Evolutionary conservation across 2,888 invertebrate genomes (phyloP), one percentile per base, ranked within the genome.

Genomic region (Cosmorhoe ocellata): DNA sequence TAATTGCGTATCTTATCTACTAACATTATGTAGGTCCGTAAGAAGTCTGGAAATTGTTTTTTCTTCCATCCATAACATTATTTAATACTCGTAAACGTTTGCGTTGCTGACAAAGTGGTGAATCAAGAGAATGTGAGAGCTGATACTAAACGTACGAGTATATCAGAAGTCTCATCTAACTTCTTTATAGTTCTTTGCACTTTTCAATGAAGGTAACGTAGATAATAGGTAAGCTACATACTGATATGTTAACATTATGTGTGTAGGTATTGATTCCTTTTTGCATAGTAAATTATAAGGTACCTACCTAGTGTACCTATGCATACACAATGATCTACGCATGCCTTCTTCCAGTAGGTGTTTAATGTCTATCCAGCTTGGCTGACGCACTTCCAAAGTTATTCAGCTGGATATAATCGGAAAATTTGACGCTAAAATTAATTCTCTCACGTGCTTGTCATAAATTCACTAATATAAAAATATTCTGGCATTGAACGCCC

Each of bases 381-480:
- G 41, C 41, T 76, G 76, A 76, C 76, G 74, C 74, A 77, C 64
- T 67, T 62, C 54, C 56, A 56, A 55, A 58, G 57, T 58, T 54
- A 63, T 71, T 68, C 57, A 57, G 55, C 64, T 63, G 63, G 58
- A 58, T 54, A 59, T 56, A 63, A 62, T 63, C 36, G 43, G 38
- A 44, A 43, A 50, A 51, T 57, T 55, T 56, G 57, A 42, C 24
- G 53, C 69, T 68, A 70, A 73, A 74, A 76, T 77, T 73, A 78
- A 72, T 73, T 24, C 59, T 51, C 64, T 67, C 71, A 74, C 75
- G 71, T 74, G 74, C 57, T 47, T 57, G 60, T 71, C 71, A 70
- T 79, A 79, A 75, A 76, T 36, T 53, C 52, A 45, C 58, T 53
- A 51, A 66, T 73, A 70, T 70, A 66, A 71, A 76, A 71, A 69